These are phyloP conservation scores for Antheraea yamamai DNA, from an alignment of 2,888 invertebrate species.

Conservation along the genomic window DNA sequence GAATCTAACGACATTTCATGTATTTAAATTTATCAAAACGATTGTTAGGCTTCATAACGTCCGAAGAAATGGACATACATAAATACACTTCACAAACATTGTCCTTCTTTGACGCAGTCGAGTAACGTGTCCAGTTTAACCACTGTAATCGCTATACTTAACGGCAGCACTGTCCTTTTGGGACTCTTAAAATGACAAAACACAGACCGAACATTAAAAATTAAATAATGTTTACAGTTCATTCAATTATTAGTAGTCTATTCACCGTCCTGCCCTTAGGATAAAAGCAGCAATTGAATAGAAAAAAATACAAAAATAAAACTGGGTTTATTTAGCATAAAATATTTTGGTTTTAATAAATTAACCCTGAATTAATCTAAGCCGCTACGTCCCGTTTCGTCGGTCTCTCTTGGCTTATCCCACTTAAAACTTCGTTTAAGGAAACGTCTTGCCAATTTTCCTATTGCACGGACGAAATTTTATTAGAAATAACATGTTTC, in stretches of 20 bases:
- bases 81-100: too few species aligned
- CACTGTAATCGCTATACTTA: too few species aligned
- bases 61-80: too few species aligned
- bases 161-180: not conserved
- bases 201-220: not conserved
- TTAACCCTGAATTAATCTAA: constrained; percentile 16
- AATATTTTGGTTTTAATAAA: not conserved
- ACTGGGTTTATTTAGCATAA: constrained; percentile 1
- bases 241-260: not conserved
- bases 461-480: constrained; percentile 20
- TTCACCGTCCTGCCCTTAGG: not conserved
- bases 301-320: not conserved
- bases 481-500: constrained; percentile 35
- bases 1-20: too few species aligned
- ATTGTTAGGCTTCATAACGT: too few species aligned
- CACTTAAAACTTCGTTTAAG: constrained; percentile 31
- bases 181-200: not conserved
- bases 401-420: constrained; percentile 29
- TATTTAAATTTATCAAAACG: too few species aligned
- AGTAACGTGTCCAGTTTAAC: too few species aligned
- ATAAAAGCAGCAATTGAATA: not conserved
- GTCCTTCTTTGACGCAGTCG: too few species aligned
- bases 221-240: too few species aligned
- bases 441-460: constrained; percentile 43
- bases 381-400: constrained; percentile 19